Evolutionary conservation across 2,888 invertebrate species (phyloP), one percentile per base, ranked within the genome.

Genomic region (Acanthacorydalis orientalis): DNA sequence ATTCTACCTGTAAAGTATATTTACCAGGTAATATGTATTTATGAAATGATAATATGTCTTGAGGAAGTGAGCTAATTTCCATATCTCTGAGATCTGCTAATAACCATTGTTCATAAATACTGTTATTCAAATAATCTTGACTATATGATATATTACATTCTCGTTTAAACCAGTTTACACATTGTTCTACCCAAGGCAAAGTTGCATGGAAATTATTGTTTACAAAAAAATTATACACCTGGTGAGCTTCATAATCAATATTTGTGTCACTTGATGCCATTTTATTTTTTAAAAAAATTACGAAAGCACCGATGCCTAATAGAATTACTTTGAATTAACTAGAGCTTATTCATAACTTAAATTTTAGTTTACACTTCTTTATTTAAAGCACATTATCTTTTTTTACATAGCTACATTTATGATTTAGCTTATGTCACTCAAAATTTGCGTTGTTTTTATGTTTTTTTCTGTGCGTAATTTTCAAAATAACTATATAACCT

Each of bases 31-130:
- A 58, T 1, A 65, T 59, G 1, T 65, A 67, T 54, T 68, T 71
- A 39, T 63, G 62, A 50, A 70, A 63, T 11, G 60, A 57, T 1
- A 61, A 62, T 23, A 83, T 59, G 57, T 75, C 70, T 2, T 58
- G 59, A 0, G 83, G 83, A 39, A 83, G 60, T 43, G 70, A 74
- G 1, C 75, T 73, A 1, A 73, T 70, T 51, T 77, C 74, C 43
- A 81, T 73, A 12, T 79, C 76, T 47, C 74, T 68, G 43, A 83
- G 61, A 59, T 83, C 78, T 53, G 75, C 69, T 4, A 79, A 59
- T 42, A 77, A 60, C 82, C 81, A 83, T 57, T 83, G 83, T 49
- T 76, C 70, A 53, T 69, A 74, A 1, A 76, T 78, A 57, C 73
- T 73, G 46, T 62, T 61, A 54, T 74, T 65, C 47, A 80, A 64